Percentiles rank a stretch among this genome's conserved stretches.
Evolutionary conservation across 2,888 invertebrate species (phyloP).

Genomic region (Apamea crenata): DNA sequence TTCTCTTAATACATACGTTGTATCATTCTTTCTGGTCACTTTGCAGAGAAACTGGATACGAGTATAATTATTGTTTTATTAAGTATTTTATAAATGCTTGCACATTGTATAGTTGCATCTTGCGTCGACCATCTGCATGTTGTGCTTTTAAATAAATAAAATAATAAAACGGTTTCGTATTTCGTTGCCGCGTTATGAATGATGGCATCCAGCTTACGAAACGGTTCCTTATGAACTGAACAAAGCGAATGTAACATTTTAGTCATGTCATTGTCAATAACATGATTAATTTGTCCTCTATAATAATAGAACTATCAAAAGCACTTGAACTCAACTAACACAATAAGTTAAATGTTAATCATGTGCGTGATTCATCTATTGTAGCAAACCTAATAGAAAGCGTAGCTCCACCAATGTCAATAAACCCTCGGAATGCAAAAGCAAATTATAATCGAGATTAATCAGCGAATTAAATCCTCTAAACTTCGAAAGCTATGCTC

Average conservation of each 20-base stretch:
- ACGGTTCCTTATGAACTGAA: constrained; percentile 36
- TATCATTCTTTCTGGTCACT: constrained; percentile 70
- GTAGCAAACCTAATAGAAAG: constrained; percentile 58
- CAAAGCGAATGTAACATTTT: constrained; percentile 57
- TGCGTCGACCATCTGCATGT: constrained; percentile 41
- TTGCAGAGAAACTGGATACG: constrained; percentile 68
- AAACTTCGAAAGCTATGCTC: constrained; percentile 78
- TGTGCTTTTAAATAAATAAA: constrained; percentile 15
- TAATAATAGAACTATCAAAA: constrained; percentile 57
- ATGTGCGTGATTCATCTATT: constrained; percentile 63
- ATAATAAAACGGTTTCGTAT: neutral
- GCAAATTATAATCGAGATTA: constrained; percentile 65
- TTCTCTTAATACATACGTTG: constrained; percentile 72
- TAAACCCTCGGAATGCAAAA: constrained; percentile 66
- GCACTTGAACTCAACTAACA: constrained; percentile 56
- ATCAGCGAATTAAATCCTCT: constrained; percentile 72
- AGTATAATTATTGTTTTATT: constrained; percentile 63
- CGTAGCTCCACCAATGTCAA: constrained; percentile 60
- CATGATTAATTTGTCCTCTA: constrained; percentile 60
- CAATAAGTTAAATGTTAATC: constrained; percentile 65
- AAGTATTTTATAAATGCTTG: constrained; percentile 48
- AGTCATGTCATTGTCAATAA: constrained; percentile 60
- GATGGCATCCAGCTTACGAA: constrained; percentile 27
- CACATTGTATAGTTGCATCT: constrained; percentile 38
- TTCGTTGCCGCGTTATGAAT: constrained; percentile 7